Percentiles rank a stretch among this genome's conserved stretches.
Evolutionary conservation across 2,113 vertebrate species (phyloP).

Genomic region (Clarias gariepinus): DNA sequence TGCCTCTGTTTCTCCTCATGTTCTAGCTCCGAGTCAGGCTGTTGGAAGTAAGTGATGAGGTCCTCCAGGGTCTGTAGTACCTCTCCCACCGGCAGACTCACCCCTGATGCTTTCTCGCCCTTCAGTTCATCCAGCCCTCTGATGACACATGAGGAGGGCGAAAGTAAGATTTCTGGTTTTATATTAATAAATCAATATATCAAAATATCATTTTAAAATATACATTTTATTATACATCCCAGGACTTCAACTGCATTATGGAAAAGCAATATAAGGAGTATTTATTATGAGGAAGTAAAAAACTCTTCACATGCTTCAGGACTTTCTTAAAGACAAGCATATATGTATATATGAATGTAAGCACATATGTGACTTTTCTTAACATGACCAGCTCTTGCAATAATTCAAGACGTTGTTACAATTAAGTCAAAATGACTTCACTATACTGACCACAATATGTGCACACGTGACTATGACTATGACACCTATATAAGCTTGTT

Average conservation of each 20-base stretch:
- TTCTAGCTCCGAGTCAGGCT: constrained; percentile 85
- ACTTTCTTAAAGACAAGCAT: not conserved
- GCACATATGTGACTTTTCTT: not conserved
- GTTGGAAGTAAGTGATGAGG: constrained; percentile 92
- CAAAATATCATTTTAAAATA: not conserved
- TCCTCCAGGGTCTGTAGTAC: constrained; percentile 92
- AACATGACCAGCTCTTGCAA: not conserved
- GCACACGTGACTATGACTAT: not conserved
- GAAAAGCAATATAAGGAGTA: not conserved
- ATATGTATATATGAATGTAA: not conserved
- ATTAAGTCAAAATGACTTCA: not conserved
- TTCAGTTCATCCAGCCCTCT: constrained; percentile 71
- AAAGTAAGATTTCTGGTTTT: not conserved
- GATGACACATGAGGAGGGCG: not conserved
- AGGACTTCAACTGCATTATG: not conserved
- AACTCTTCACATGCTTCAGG: not conserved
- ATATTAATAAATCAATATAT: not conserved
- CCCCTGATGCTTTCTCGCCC: constrained; percentile 76
- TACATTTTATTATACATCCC: not conserved
- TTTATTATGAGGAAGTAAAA: not conserved
- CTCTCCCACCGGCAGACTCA: constrained; percentile 83
- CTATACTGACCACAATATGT: not conserved
- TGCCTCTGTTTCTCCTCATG: constrained; percentile 94
- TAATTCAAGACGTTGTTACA: not conserved
- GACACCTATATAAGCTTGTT: not conserved